These are phyloP conservation scores for Lobophora halterata DNA, from an alignment of 2,888 invertebrate species.

Conservation along the genomic window DNA sequence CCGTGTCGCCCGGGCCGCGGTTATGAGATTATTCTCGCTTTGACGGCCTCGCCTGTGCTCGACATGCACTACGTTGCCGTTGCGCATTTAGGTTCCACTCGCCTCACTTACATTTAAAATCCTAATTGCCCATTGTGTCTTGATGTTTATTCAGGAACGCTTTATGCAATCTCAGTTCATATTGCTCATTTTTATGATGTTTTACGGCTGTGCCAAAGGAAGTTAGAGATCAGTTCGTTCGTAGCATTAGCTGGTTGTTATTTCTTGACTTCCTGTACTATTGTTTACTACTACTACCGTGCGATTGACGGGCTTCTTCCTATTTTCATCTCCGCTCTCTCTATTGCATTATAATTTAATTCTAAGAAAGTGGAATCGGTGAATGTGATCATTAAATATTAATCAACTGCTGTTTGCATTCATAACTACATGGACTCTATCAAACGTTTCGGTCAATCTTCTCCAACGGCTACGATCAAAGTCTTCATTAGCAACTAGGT, in stretches of 20 bases:
- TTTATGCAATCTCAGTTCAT: slow-evolving; percentile 27
- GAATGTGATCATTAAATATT: too few species aligned
- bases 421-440: too few species aligned
- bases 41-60: slow-evolving; percentile 58
- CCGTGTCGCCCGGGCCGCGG: slow-evolving; percentile 62
- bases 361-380: too few species aligned
- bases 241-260: slow-evolving; percentile 7
- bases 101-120: slow-evolving; percentile 58
- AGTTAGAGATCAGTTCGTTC: slow-evolving; percentile 5
- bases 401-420: too few species aligned
- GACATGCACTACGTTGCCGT: slow-evolving; percentile 54
- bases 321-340: slow-evolving; percentile 10
- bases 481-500: too few species aligned
- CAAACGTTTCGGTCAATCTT: too few species aligned
- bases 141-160: slow-evolving; percentile 38
- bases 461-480: too few species aligned
- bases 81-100: slow-evolving; percentile 54
- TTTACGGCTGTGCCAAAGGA: slow-evolving; percentile 1
- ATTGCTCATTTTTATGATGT: slow-evolving; percentile 1
- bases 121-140: slow-evolving; percentile 62
- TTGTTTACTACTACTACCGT: slow-evolving; percentile 5
- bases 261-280: slow-evolving; percentile 9
- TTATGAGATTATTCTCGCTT: slow-evolving; percentile 77
- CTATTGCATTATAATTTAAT: too few species aligned
- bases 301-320: slow-evolving; percentile 11